Evolutionary conservation across 2,797 vertebrate genomes (phyloP), one percentile per base, ranked within the genome.

Genomic region (Micrastur ruficollis): DNA sequence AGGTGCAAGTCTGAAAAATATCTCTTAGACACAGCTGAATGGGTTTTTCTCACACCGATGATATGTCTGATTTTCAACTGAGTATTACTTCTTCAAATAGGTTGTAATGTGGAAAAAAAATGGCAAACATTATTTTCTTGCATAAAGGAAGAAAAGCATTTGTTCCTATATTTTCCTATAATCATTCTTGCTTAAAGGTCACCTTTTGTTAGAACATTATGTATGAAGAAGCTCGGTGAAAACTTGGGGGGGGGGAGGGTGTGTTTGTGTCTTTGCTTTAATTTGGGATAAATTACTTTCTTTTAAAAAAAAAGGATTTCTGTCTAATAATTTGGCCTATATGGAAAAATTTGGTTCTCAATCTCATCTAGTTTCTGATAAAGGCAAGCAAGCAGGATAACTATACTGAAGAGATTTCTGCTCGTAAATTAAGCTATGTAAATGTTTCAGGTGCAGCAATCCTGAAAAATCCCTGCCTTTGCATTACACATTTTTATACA

Each of bases 61-160:
- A 18, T 67, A 31, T 19, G 9, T 46, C 65, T 90, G 68, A 89
- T 93, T 89, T 96, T 95, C 67, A 90, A 6, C 29, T 59, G 47
- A 93, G 81, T 38, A 66, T 70, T 79, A 88, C 19, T 25, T 87
- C 85, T 83, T 96, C 23, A 81, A 94, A 74, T 8, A 8, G 8
- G 4, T 18, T 67, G 8, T 71, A 62, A 68, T 56, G 32, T 46
- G 21, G 14, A 76, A 66, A 70, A 56, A 49, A 46, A 31, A 70
- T 9, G 0, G 25, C 6, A 86, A 84, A 81, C 4, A 16, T 18
- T 50, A 8, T 56, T 80, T 88, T 50, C n/a, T 80, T 31, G 61
- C 3, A 1, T 38, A 74, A 46, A 68, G 9, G 22, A 71, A 80
- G 25, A 91, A 58, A 71, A 71, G 2, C 6, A 9, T 87, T 84